phyloP scores from a whole-genome alignment of 2,888 invertebrate species.

The Fragum whitleyi region DNA sequence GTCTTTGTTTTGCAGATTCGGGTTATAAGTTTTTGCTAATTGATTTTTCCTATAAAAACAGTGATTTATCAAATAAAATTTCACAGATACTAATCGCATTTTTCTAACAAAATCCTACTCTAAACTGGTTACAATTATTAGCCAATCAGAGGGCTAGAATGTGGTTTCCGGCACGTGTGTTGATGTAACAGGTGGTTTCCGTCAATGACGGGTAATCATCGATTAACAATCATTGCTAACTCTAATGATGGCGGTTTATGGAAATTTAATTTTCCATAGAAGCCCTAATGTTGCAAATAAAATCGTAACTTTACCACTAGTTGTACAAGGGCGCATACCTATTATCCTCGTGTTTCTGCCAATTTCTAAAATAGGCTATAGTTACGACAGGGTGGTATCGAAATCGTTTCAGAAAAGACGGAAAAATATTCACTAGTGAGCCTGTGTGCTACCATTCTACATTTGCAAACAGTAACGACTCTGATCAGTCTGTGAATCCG shows the following conservation, averaged over 20 bases:
- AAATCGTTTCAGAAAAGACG: no score
- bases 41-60: neutral
- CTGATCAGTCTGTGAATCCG: no score
- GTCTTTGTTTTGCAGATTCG: no score
- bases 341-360: no score
- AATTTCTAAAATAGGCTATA: no score
- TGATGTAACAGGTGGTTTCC: conserved; percentile 13
- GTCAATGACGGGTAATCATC: conserved; percentile 22
- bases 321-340: no score
- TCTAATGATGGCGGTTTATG: conserved; percentile 17
- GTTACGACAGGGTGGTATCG: no score
- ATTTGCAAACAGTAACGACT: no score
- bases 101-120: neutral
- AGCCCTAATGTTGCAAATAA: neutral
- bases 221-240: conserved; percentile 17
- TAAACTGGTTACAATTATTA: neutral
- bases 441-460: no score
- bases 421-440: no score
- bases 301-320: neutral
- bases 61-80: neutral
- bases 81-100: neutral
- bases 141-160: conserved; percentile 3
- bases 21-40: no score
- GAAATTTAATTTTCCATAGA: conserved; percentile 18
- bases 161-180: conserved; percentile 16